phyloP scores from a whole-genome alignment of 2,888 invertebrate genomes.

The Diarsia brunnea region DNA sequence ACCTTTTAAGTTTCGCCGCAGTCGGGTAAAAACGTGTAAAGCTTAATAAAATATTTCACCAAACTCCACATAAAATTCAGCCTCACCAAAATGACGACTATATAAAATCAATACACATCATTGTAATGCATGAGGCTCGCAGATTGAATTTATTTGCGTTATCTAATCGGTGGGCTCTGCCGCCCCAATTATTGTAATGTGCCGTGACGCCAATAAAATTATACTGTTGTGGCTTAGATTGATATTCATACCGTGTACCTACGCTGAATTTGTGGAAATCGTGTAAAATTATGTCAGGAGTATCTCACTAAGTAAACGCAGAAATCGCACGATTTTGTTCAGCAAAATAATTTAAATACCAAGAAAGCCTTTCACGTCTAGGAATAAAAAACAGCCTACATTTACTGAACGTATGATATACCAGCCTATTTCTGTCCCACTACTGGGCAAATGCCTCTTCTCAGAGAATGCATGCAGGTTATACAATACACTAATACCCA shows the following conservation, averaged over 20 bases:
- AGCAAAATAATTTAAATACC: too few relatives aligned
- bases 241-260: conserved; percentile 23
- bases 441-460: too few relatives aligned
- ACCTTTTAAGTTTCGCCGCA: too few relatives aligned
- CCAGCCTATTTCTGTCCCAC: too few relatives aligned
- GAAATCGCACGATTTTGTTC: neutral
- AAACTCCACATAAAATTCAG: neutral
- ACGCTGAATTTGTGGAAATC: conserved; percentile 15
- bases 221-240: conserved; percentile 25
- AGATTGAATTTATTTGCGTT: conserved; percentile 41
- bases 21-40: neutral
- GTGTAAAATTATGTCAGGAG: neutral
- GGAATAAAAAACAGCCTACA: too few relatives aligned
- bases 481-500: too few relatives aligned
- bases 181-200: conserved; percentile 42
- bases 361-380: neutral
- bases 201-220: conserved; percentile 39
- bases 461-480: too few relatives aligned
- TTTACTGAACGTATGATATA: too few relatives aligned
- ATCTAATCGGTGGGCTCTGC: conserved; percentile 48
- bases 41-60: conserved; percentile 1
- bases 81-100: conserved; percentile 25
- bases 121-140: conserved; percentile 37
- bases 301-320: neutral
- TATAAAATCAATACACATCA: conserved; percentile 48